These are phyloP conservation scores for Podarcis raffonei DNA, from an alignment of 2,113 vertebrate genomes.

Conservation along the genomic window DNA sequence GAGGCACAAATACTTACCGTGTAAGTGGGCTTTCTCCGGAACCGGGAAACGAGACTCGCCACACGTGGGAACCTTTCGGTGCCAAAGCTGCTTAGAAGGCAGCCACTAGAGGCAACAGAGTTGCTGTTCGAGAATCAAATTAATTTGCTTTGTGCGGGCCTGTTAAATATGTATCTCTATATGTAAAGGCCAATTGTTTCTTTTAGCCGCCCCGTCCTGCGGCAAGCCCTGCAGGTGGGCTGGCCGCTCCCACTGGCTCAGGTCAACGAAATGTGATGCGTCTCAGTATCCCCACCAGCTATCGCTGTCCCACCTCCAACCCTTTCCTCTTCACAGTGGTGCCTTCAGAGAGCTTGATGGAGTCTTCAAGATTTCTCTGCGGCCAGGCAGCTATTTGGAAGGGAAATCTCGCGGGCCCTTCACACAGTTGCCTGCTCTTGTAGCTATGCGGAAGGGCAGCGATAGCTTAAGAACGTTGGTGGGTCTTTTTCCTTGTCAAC, in stretches of 20 bases:
- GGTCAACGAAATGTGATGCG: neutral
- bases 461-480: too few species aligned
- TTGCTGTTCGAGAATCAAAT: constrained; percentile 30
- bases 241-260: neutral
- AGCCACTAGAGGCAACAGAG: constrained; percentile 34
- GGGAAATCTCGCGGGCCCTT: neutral
- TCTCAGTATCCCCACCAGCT: neutral
- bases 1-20: constrained; percentile 54
- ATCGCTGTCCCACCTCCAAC: neutral
- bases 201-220: constrained; percentile 9
- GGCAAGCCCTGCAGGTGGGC: neutral
- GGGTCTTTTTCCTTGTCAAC: too few species aligned
- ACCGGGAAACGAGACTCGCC: constrained; percentile 9
- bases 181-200: constrained; percentile 15
- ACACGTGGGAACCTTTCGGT: neutral
- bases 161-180: neutral
- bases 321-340: neutral
- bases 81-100: neutral
- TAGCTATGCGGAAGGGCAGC: too few species aligned
- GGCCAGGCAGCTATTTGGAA: neutral
- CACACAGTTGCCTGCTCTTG: too few species aligned
- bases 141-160: constrained; percentile 9
- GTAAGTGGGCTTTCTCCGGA: constrained; percentile 63
- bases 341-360: neutral
- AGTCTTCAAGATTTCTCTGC: neutral